Conservation (phyloP, 2,888 invertebrate genomes). For the Eremobia ochroleuca region DNA sequence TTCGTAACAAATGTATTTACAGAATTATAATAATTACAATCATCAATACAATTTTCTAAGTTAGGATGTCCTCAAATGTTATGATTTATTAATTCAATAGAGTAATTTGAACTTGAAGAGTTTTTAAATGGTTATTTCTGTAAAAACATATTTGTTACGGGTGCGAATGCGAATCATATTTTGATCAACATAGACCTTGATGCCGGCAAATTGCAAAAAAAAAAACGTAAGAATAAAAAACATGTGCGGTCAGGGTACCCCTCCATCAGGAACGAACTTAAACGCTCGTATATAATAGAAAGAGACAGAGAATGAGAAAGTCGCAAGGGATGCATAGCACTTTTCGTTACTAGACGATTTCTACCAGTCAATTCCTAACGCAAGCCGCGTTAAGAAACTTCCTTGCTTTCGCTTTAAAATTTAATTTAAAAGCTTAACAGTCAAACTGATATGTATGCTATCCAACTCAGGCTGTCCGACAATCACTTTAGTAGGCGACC, state of each 20-base stretch:
- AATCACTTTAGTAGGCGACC: conserved; percentile 74
- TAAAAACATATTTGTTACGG: not conserved
- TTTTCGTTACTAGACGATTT: too few species aligned
- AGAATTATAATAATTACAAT: not conserved
- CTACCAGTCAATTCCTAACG: too few species aligned
- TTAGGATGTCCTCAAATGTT: not conserved
- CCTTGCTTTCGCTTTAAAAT: not conserved
- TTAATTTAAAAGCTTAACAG: conserved; percentile 72
- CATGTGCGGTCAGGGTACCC: too few species aligned
- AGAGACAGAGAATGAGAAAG: too few species aligned
- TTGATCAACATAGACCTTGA: not conserved
- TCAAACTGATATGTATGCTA: conserved; percentile 77
- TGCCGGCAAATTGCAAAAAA: not conserved
- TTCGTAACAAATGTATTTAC: not conserved
- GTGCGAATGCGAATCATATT: not conserved
- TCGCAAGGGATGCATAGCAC: too few species aligned
- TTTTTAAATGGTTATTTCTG: not conserved
- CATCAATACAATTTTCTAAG: not conserved
- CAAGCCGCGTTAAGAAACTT: too few species aligned
- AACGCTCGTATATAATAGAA: too few species aligned
- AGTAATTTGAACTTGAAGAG: not conserved
- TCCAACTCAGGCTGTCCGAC: conserved; percentile 77
- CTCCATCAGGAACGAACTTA: too few species aligned
- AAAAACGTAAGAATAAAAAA: not conserved
- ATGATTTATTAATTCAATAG: not conserved